Base-by-base conservation (phyloP, 2,888 invertebrate species). In the Caenorhabditis japonica region DNA sequence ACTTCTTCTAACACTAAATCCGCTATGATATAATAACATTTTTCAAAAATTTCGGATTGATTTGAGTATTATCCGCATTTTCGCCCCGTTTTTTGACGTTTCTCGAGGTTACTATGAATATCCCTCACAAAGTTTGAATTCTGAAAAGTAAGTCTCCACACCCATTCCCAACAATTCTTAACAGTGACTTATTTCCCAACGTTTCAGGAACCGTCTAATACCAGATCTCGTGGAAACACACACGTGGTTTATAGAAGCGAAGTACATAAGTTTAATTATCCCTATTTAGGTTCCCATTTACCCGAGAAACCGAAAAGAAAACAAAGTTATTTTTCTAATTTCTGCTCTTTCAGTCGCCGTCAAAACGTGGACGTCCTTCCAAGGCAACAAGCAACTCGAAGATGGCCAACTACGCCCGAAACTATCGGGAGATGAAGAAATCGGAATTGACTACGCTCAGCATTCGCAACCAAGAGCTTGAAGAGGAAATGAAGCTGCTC, bases 401-500 rank as follows among this genome's bases (percentile, higher is more conserved):
- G 60, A 79, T 79, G 77, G 83, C 83, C 21, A 71, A 62, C 27
- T 83, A 83, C 58, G 80, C 81, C n/a, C 72, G 81, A 43, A 73
- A 76, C 60, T 83, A 83, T 38, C 76, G 83, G 8, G 80, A 79
- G 61, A 61, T 69, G 69, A 83, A 83, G 80, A 83, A 83, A 49
- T 44, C 59, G 17, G 70, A 81, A 38, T 43, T 79, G 33, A 60
- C 66, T 1, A 44, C 33, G 3, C 36, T 69, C 8, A 39, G 53
- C 41, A 49, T 59, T 38, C 53, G 56, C 27, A 61, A 56, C 36
- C 25, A 61, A 3, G 73, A 77, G 47, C 62, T 79, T 10, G 60
- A 76, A 19, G 62, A 56, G 8, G 76, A 79, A 39, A 33, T 76
- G 12, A 21, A 39, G 27, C 52, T 68, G 13, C 41, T 62, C 13